A percentile compares a stretch with the other conserved stretches of the same genome.
Evolutionary conservation across 2,797 vertebrate genomes (phyloP).

Genomic region (Synanceia verrucosa): DNA sequence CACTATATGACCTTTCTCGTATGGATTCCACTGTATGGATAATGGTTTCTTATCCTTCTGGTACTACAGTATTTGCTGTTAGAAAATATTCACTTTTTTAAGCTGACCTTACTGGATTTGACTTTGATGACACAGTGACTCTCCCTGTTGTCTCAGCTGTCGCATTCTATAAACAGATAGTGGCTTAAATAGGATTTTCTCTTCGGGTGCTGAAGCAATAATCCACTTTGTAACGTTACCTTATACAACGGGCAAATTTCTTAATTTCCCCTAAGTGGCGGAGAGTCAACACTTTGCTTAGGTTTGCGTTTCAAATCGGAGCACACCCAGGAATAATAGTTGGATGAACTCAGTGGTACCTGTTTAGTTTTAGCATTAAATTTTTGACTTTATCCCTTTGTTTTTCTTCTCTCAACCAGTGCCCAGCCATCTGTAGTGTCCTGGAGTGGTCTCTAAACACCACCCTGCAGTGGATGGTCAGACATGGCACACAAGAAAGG

Average conservation of each 20-base stretch:
- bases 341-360: not conserved
- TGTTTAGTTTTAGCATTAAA: not conserved
- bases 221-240: constrained; percentile 81
- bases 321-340: constrained; percentile 18
- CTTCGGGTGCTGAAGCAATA: constrained; percentile 70
- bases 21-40: constrained; percentile 1
- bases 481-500: constrained; percentile 26
- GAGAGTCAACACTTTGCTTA: constrained; percentile 63
- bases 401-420: not conserved
- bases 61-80: constrained; percentile 10
- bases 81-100: constrained; percentile 47
- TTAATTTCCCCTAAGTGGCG: constrained; percentile 73
- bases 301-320: constrained; percentile 53
- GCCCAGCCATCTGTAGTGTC: constrained; percentile 16
- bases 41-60: constrained; percentile 12
- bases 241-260: constrained; percentile 65
- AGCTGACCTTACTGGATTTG: constrained; percentile 69
- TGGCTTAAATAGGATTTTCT: constrained; percentile 82
- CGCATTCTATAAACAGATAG: constrained; percentile 77
- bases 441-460: constrained; percentile 37
- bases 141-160: constrained; percentile 54
- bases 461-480: constrained; percentile 29
- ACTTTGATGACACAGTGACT: constrained; percentile 75
- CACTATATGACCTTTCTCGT: not conserved
- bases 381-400: not conserved